Percentiles rank a stretch among this genome's conserved stretches.
phyloP scores from a whole-genome alignment of 2,888 invertebrate genomes.

The Conomelus anceps region DNA sequence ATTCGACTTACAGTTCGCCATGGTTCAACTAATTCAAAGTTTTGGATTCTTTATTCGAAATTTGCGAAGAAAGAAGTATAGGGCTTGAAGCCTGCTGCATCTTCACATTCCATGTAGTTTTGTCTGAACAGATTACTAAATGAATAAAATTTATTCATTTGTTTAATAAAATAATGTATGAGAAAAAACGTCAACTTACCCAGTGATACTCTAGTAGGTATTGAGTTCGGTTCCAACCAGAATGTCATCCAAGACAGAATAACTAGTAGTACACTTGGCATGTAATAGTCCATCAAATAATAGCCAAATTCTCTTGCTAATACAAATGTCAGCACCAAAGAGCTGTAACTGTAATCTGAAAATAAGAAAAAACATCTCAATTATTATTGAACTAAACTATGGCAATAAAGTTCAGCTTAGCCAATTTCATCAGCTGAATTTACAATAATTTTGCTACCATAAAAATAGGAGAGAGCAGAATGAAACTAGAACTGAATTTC shows the following conservation, averaged over 20 bases:
- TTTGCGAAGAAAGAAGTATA: too few relatives aligned
- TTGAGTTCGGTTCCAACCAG: constrained; percentile 79
- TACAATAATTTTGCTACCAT: too few relatives aligned
- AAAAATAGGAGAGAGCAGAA: too few relatives aligned
- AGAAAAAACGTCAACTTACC: constrained; percentile 46
- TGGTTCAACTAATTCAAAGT: too few relatives aligned
- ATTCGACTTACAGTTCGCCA: too few relatives aligned
- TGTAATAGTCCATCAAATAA: constrained; percentile 80
- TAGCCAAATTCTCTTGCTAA: constrained; percentile 74
- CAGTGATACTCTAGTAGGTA: constrained; percentile 70
- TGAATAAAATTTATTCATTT: background rate
- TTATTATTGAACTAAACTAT: background rate
- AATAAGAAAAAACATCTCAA: constrained; percentile 35
- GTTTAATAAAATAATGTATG: too few relatives aligned
- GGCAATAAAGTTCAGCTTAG: background rate
- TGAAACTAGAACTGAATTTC: too few relatives aligned
- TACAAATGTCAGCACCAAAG: constrained; percentile 68
- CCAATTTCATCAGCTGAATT: too few relatives aligned
- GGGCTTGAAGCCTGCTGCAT: too few relatives aligned
- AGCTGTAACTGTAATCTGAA: constrained; percentile 74
- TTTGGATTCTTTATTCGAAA: too few relatives aligned
- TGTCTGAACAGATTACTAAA: too few relatives aligned
- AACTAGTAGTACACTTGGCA: constrained; percentile 79
- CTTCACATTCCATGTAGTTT: too few relatives aligned
- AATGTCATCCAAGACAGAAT: constrained; percentile 84